Evolutionary conservation across 2,113 vertebrate genomes (phyloP).

Genomic region (Athene cunicularia): DNA sequence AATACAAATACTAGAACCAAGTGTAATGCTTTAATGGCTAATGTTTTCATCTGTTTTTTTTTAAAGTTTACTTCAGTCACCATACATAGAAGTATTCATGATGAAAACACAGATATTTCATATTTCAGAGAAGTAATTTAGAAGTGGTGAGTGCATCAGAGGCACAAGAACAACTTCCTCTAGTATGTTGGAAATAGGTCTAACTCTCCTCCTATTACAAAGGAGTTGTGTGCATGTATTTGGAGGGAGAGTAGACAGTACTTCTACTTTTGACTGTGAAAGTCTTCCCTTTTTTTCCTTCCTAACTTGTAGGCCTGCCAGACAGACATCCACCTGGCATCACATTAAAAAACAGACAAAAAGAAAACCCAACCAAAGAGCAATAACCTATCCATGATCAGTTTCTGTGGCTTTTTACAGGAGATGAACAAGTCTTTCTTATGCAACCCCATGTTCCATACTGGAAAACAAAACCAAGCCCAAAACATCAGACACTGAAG

Average conservation of each 20-base stretch:
- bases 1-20: not conserved
- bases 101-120: not conserved
- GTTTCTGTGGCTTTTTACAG: not conserved
- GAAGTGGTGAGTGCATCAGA: not conserved
- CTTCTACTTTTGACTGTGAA: not conserved
- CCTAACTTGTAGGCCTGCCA: not conserved
- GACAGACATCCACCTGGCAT: not conserved
- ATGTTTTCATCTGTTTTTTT: not conserved
- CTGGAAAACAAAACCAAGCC: not conserved
- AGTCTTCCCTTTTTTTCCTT: not conserved
- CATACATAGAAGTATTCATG: not conserved
- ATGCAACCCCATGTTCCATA: not conserved
- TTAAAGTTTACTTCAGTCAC: not conserved
- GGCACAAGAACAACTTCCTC: not conserved
- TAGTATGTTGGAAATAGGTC: not conserved
- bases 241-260: not conserved
- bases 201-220: not conserved
- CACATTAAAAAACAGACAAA: not conserved
- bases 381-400: not conserved
- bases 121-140: not conserved
- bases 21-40: not conserved
- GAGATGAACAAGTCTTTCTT: not conserved
- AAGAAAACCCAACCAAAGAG: not conserved
- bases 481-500: not conserved
- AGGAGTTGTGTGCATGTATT: not conserved